phyloP scores from a whole-genome alignment of 2,113 vertebrate genomes.

The Epinephelus fuscoguttatus region DNA sequence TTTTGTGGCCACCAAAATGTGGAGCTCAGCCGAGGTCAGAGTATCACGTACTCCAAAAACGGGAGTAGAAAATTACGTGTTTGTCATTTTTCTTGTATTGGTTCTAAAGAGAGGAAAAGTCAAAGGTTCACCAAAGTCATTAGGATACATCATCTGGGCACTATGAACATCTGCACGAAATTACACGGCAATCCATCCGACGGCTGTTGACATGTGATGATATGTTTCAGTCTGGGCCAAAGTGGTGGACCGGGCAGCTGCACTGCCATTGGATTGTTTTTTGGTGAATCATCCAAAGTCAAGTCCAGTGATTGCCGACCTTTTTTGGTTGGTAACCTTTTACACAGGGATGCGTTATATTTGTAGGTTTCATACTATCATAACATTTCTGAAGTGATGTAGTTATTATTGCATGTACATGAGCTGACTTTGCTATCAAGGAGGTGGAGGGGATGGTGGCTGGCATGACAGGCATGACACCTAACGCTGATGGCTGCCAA shows the following conservation, averaged over 20 bases:
- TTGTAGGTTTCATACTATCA: too few relatives aligned
- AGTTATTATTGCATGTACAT: too few relatives aligned
- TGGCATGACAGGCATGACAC: too few relatives aligned
- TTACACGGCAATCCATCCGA: not conserved
- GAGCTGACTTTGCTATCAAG: too few relatives aligned
- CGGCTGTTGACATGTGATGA: not conserved
- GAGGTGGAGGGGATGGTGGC: too few relatives aligned
- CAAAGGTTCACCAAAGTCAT: not conserved
- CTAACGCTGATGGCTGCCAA: too few relatives aligned
- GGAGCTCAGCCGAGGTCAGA: constrained; percentile 28
- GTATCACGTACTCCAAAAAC: not conserved
- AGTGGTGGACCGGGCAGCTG: too few relatives aligned
- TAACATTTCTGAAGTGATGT: too few relatives aligned
- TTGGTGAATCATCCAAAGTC: not conserved
- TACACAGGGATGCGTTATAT: too few relatives aligned
- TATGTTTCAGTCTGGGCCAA: not conserved
- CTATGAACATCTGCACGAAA: not conserved
- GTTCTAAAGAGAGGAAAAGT: not conserved
- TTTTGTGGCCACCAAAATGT: constrained; percentile 6
- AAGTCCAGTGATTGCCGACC: not conserved
- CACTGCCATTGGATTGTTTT: not conserved
- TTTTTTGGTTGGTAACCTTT: too few relatives aligned
- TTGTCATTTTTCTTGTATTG: not conserved
- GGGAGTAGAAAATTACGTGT: not conserved
- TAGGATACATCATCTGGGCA: constrained; percentile 1